Evolutionary conservation across 2,888 invertebrate species (phyloP).

Genomic region (Entomobrya proxima): DNA sequence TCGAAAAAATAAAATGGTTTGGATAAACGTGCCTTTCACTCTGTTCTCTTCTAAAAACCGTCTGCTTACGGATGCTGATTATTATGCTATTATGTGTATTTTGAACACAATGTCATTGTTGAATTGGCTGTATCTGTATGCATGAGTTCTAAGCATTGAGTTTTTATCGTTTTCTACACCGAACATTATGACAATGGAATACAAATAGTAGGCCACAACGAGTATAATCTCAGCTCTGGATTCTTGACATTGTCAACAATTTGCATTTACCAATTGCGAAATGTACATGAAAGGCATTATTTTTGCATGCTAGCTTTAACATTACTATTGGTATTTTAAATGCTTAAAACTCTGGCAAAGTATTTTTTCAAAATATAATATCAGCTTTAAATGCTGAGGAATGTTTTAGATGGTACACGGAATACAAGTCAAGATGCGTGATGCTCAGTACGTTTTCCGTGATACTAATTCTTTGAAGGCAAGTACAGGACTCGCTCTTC

Average conservation of each 20-base stretch:
- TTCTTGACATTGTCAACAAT: too few species aligned
- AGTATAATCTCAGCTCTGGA: too few species aligned
- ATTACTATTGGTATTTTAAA: too few species aligned
- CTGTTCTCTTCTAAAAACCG: not conserved
- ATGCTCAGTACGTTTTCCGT: not conserved
- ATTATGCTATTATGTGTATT: not conserved
- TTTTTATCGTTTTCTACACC: too few species aligned
- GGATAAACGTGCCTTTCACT: conserved; percentile 17
- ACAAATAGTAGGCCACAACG: too few species aligned
- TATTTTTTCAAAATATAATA: not conserved
- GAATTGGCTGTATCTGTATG: not conserved
- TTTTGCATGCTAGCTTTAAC: too few species aligned
- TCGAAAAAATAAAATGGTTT: not conserved
- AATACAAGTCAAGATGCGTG: not conserved
- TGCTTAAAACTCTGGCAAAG: not conserved
- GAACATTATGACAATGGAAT: too few species aligned
- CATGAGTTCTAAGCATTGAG: not conserved
- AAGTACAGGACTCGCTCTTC: not conserved
- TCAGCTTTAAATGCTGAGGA: not conserved
- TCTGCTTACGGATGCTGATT: not conserved
- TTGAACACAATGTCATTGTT: not conserved
- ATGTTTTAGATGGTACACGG: too few species aligned
- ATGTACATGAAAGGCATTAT: too few species aligned
- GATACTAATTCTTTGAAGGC: not conserved
- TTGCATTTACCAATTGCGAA: too few species aligned